Percentiles rank a stretch among this genome's conserved stretches.
phyloP scores from a whole-genome alignment of 2,888 invertebrate genomes.

The Drosophila niveifrons region DNA sequence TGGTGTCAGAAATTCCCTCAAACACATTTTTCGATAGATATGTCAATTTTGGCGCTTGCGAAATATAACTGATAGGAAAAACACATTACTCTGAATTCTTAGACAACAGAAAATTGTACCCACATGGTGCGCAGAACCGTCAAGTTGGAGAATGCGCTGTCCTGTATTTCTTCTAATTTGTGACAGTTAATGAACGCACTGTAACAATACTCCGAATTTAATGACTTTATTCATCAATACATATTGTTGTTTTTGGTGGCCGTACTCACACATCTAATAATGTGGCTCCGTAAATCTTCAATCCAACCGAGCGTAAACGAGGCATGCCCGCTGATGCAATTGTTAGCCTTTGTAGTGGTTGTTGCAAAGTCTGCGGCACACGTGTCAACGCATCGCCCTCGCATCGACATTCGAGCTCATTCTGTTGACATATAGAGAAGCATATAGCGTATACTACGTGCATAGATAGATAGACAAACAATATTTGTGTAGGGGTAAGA shows the following conservation, averaged over 20 bases:
- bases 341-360: conserved; percentile 83
- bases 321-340: conserved; percentile 84
- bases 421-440: conserved; percentile 57
- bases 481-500: conserved; percentile 7
- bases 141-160: conserved; percentile 83
- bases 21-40: conserved; percentile 85
- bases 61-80: conserved; percentile 87
- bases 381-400: conserved; percentile 83
- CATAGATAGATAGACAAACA: not conserved
- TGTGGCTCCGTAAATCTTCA: conserved; percentile 82
- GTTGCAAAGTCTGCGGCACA: conserved; percentile 83
- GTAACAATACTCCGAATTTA: not conserved
- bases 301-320: conserved; percentile 81
- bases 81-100: not conserved
- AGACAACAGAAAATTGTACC: conserved; percentile 9
- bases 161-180: conserved; percentile 83
- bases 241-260: not conserved
- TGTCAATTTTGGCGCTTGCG: conserved; percentile 88
- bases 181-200: conserved; percentile 82
- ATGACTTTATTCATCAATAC: not conserved
- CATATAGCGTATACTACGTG: not conserved
- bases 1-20: conserved; percentile 82
- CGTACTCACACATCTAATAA: conserved; percentile 81
- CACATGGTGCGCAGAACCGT: conserved; percentile 81
- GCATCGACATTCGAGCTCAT: conserved; percentile 84